phyloP scores from a whole-genome alignment of 2,113 vertebrate species.

The Peucedramus taeniatus region DNA sequence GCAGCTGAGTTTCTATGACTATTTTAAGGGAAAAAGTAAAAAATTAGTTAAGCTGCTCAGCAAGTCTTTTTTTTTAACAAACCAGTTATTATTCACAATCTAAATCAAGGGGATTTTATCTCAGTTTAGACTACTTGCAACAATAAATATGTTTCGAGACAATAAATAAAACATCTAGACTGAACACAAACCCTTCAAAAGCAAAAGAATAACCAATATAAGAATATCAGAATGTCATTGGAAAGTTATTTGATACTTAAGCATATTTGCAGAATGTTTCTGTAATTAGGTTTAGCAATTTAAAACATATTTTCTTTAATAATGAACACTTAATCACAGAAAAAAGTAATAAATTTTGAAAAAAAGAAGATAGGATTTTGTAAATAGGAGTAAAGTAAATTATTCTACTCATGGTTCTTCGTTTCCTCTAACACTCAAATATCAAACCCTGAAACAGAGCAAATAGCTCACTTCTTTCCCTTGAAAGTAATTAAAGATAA shows the following conservation, averaged over 20 bases:
- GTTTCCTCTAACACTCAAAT: background rate
- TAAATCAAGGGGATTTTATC: background rate
- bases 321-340: background rate
- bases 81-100: background rate
- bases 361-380: background rate
- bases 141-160: background rate
- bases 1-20: background rate
- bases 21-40: background rate
- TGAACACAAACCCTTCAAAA: background rate
- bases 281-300: background rate
- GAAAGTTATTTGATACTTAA: background rate
- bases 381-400: background rate
- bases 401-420: background rate
- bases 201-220: background rate
- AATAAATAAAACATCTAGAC: background rate
- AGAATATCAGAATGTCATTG: background rate
- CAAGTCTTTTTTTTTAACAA: background rate
- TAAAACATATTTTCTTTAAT: background rate
- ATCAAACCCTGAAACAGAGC: background rate
- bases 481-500: constrained; percentile 13
- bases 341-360: background rate
- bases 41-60: background rate
- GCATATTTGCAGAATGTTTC: background rate
- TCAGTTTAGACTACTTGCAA: background rate
- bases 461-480: background rate